Conservation (phyloP, 2,113 vertebrate species). For the human (Homo sapiens) region DNA sequence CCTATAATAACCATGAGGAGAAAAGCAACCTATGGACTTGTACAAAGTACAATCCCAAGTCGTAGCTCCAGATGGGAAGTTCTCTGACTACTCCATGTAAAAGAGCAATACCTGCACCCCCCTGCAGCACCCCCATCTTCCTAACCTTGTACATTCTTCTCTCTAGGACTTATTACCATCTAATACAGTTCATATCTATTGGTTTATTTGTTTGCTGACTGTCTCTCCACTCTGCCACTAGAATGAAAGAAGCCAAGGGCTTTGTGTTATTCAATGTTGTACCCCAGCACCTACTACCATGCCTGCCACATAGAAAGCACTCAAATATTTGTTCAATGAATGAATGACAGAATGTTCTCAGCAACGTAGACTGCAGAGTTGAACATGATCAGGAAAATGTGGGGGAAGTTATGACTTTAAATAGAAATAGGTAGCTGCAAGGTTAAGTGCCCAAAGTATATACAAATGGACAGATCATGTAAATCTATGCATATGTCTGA, state of each 20-base stretch:
- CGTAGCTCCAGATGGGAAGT: accelerated
- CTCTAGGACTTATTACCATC: background rate
- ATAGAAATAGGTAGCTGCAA: background rate
- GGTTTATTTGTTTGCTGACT: background rate
- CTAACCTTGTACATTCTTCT: background rate
- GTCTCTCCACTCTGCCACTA: background rate
- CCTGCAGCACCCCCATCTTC: background rate
- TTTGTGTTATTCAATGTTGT: background rate
- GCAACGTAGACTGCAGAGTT: background rate
- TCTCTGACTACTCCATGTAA: background rate
- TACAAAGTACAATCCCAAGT: background rate
- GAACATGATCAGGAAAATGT: background rate
- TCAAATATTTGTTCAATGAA: background rate
- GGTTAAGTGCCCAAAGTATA: background rate
- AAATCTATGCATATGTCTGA: background rate
- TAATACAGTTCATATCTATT: background rate
- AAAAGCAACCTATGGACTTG: background rate
- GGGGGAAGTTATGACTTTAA: background rate
- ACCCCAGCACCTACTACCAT: background rate
- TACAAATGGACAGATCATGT: background rate
- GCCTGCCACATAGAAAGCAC: background rate
- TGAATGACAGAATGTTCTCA: background rate
- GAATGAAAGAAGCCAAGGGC: background rate
- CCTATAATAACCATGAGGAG: accelerated
- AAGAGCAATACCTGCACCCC: background rate